Base-by-base conservation (phyloP, 2,888 invertebrate species). In the Tromatobia lineatoria region DNA sequence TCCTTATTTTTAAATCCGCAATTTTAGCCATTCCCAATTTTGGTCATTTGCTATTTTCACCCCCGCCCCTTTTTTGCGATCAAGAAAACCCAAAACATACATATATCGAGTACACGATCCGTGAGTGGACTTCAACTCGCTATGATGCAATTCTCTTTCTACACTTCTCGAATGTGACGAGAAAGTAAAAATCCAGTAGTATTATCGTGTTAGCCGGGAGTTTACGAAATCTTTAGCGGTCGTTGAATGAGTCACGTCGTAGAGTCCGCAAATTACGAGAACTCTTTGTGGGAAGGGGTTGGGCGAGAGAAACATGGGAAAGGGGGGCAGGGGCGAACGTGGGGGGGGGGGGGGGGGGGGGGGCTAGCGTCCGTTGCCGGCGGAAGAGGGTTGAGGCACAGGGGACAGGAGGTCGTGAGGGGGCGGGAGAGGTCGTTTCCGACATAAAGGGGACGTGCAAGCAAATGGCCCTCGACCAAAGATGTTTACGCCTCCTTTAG, bases 401-500 rank as follows among this genome's bases (percentile, higher is more conserved):
- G 54, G 85, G 83, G 70, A 73, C 71, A 54, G 29, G 82, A 82
- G 70, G 71, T 80, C 73, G 83, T 74, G 20, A 34, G 71, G 61
- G n/a, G 67, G 81, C 18, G 80, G 59, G 77, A 82, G 71, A 67
- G 45, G 61, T 64, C 57, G 85, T 85, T 85, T 52, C 79, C 85
- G 84, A 88, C 87, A 89, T 85, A 71, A 73, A 80, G 80, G 74
- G 71, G 57, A 80, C 54, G 71, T 69, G 78, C 84, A 80, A 85
- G 85, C 76, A 88, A 90, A 89, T 91, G 89, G 90, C 85, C 85
- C 87, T 87, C 87, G 80, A 88, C 87, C 90, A 88, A 92, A 91
- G 91, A 92, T 93, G 91, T 92, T 92, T 92, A 91, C 91, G 89
- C 88, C 88, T 86, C 87, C 88, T 88, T 90, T 88, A 85, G 89